These are phyloP conservation scores for Drosophila robusta DNA, from an alignment of 2,888 invertebrate species.

Conservation along the genomic window DNA sequence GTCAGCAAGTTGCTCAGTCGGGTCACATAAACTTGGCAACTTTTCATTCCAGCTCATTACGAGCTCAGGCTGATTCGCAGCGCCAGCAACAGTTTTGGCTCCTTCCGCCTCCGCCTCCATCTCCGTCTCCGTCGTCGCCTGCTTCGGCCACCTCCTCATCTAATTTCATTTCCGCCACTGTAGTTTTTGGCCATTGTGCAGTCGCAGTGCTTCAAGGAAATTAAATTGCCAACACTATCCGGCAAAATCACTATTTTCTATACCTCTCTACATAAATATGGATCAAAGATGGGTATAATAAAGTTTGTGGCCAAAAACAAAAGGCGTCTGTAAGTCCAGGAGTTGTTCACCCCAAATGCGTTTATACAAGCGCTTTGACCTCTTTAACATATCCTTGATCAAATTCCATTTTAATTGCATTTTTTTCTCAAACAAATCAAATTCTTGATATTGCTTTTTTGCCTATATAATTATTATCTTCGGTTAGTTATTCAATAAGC, in stretches of 20 bases:
- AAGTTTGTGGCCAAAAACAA: conserved; percentile 2
- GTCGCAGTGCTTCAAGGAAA: conserved; percentile 55
- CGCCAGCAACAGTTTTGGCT: conserved; percentile 12
- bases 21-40: conserved; percentile 62
- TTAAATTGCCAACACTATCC: conserved; percentile 73
- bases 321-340: conserved; percentile 3
- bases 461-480: too few species aligned
- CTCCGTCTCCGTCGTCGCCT: not conserved
- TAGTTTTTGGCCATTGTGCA: conserved; percentile 60
- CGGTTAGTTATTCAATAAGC: too few species aligned
- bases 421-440: too few species aligned
- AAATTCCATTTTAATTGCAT: too few species aligned
- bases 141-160: conserved; percentile 17
- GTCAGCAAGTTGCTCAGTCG: conserved; percentile 54
- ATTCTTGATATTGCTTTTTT: too few species aligned
- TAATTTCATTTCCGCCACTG: conserved; percentile 69
- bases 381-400: too few species aligned
- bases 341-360: conserved; percentile 1
- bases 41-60: conserved; percentile 62
- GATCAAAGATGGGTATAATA: not conserved
- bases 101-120: not conserved
- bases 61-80: conserved; percentile 31
- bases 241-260: conserved; percentile 31
- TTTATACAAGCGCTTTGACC: too few species aligned
- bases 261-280: not conserved